Base-by-base conservation (phyloP, 2,888 invertebrate genomes). In the Yponomeuta malinellus region DNA sequence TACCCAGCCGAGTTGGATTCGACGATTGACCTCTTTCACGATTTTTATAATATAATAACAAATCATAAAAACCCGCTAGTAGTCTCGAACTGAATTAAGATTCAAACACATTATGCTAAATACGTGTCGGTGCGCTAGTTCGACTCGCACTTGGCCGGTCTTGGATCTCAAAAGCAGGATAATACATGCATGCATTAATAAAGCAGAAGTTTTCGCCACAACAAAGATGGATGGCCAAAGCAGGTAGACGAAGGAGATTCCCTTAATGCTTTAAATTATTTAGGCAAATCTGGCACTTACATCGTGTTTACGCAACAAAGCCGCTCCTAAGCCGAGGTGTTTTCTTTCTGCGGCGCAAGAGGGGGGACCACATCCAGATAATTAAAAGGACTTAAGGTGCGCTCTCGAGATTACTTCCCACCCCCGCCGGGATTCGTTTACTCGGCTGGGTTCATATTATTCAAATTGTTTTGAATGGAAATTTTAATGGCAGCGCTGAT, bases 381-480 rank as follows among this genome's bases (percentile, higher is more conserved):
- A 87, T 87, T 86, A 87, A 86, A 83, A 82, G 78, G 83, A 80
- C 85, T 87, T 86, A 85, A 81, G 82, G 79, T 77, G 73, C 65
- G 10, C 48, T 52, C 69, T 76, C 74, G 77, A 82, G 86, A 86
- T 87, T 86, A 85, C 68, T 64, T n/a, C 68, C 10, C 43, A 48
- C 52, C n/a, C 33, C 71, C 48, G 66, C 65, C 15, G 70, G 70
- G 10, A 48, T 29, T 65, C 63, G 63, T n/a, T 63, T 43, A 63
- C n/a, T 29, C 68, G 52, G 15, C 52, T 15, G 1, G 71, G 71
- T 66, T 71, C 71, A 86, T 85, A 85, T 43, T 43, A 43, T 84
- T 85, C 81, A 87, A 87, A 89, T 88, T 87, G 87, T 89, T 88
- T 87, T 86, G 84, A 89, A 86, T 85, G 87, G 86, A 89, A 87